Base-by-base conservation (phyloP, 2,888 invertebrate genomes). In the Lagria hirta region DNA sequence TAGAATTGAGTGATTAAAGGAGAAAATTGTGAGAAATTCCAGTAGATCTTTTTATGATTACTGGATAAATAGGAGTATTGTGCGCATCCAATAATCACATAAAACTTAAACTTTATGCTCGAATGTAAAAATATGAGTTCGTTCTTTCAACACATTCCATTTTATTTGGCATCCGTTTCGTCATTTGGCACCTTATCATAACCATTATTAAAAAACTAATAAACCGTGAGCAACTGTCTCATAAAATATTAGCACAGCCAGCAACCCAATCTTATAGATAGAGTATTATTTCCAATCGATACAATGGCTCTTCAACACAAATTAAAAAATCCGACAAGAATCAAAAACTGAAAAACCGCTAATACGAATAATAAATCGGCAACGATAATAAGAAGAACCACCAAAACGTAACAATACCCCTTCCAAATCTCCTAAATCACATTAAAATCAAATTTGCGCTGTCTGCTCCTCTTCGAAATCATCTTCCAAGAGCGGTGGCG, bases 401-500 rank as follows among this genome's bases (percentile, higher is more conserved):
- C 21, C n/a, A 55, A 34, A 42, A 62, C 48, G 21, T 47, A 51
- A 23, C 49, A 37, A 38, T 52, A 53, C 18, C 53, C 51, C 26
- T 21, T 43, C 38, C 28, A 35, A 15, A 48, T 34, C 36, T 46
- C 42, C 43, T 56, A 53, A 49, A 45, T 52, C 48, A 55, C 58
- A 62, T 68, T 70, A 69, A 67, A 70, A 69, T 70, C 70, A 70
- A 68, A 71, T 68, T 44, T 69, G 67, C 53, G 55, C 61, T 23
- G 57, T 56, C 37, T 59, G 60, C 36, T 68, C 71, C 53, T 80
- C 79, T 57, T 82, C 83, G 63, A 87, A 86, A 61, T 85, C 84
- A 57, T 88, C 86, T 37, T 82, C 80, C 60, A 87, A 78, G 51
- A 86, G 74, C 36, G 87, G 87, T 36, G 87, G 87, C n/a, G 87